These are phyloP conservation scores for Mystacides longicornis DNA, from an alignment of 2,888 invertebrate species.

Conservation along the genomic window DNA sequence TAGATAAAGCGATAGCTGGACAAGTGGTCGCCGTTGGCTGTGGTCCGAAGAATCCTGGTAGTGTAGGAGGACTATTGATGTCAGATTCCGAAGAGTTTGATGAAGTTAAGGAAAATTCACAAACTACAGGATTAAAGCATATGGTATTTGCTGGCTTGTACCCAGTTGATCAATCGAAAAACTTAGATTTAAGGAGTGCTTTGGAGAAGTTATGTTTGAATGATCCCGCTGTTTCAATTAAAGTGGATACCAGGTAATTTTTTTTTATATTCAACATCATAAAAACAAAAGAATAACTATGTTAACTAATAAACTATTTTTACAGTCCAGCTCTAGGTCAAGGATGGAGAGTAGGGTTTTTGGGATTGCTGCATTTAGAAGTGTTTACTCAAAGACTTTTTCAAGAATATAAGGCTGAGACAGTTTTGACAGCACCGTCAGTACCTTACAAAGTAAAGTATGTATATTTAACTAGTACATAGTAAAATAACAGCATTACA, in stretches of 20 bases:
- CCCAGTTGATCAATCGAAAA: conserved; percentile 85
- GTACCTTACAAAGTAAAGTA: conserved; percentile 70
- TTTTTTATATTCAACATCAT: too few species aligned
- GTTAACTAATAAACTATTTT: background rate
- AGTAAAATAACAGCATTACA: background rate
- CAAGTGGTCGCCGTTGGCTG: conserved; percentile 84
- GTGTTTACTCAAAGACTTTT: conserved; percentile 80
- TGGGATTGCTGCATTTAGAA: conserved; percentile 81
- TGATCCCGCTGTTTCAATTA: conserved; percentile 85
- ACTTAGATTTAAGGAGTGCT: conserved; percentile 63
- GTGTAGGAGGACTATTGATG: conserved; percentile 40
- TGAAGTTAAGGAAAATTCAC: conserved; percentile 29
- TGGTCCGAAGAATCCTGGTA: conserved; percentile 43
- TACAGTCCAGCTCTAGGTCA: conserved; percentile 76
- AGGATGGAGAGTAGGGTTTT: conserved; percentile 83
- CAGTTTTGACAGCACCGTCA: conserved; percentile 77
- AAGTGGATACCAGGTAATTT: conserved; percentile 69
- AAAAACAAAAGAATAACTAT: too few species aligned
- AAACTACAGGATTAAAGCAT: conserved; percentile 37
- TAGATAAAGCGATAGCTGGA: conserved; percentile 68
- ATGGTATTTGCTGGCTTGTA: conserved; percentile 60
- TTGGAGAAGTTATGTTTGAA: conserved; percentile 90
- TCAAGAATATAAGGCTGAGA: conserved; percentile 76
- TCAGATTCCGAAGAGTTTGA: conserved; percentile 33
- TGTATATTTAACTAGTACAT: background rate